Evolutionary conservation across 2,888 invertebrate genomes (phyloP).

Genomic region (Melanostoma scalare): DNA sequence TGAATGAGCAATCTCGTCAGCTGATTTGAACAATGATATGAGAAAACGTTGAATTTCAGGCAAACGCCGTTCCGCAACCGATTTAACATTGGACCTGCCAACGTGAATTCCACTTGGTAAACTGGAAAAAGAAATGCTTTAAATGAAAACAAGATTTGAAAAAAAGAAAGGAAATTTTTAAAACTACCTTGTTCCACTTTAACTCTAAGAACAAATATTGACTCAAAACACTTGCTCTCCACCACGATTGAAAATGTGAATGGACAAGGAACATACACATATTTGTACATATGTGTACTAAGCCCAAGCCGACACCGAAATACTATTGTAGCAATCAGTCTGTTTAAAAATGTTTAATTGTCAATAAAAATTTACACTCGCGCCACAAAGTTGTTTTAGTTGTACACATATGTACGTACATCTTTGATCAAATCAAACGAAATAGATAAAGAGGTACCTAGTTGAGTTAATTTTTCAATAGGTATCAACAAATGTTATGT

Average conservation of each 20-base stretch:
- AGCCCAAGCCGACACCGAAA: constrained; percentile 1
- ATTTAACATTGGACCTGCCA: constrained; percentile 96
- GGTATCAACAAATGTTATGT: constrained; percentile 5
- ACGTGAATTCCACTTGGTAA: constrained; percentile 90
- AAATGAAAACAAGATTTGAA: neutral
- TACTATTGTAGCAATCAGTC: constrained; percentile 15
- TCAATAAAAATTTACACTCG: constrained; percentile 10
- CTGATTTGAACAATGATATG: constrained; percentile 91
- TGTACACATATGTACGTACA: neutral
- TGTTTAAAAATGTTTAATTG: neutral
- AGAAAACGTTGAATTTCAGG: constrained; percentile 94
- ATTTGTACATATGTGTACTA: constrained; percentile 5
- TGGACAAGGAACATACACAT: constrained; percentile 35
- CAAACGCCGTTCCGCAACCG: constrained; percentile 96
- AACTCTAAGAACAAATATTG: constrained; percentile 3
- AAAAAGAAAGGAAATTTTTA: neutral
- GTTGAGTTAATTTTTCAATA: constrained; percentile 21
- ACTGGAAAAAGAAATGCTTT: constrained; percentile 81
- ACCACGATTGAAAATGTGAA: neutral
- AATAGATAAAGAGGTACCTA: constrained; percentile 5
- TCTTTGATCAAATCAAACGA: constrained; percentile 21
- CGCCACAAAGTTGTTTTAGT: neutral
- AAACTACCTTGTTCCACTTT: constrained; percentile 26
- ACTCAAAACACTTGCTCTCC: constrained; percentile 25
- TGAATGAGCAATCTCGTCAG: constrained; percentile 96